A percentile compares a stretch with the other conserved stretches of the same genome.
Conservation (phyloP, 2,888 invertebrate genomes). For the Archips xylosteana region DNA sequence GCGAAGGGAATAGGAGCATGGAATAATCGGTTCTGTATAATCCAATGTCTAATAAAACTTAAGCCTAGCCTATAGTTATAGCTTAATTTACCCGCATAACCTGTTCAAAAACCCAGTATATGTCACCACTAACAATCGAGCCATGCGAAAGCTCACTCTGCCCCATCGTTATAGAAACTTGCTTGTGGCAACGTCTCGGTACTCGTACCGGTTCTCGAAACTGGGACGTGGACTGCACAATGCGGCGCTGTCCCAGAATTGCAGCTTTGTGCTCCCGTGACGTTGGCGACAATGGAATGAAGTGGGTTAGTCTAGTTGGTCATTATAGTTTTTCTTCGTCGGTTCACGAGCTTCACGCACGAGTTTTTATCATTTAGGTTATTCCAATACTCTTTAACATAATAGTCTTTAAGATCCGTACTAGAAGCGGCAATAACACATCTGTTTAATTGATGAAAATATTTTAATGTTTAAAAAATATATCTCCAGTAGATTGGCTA, state of each 20-base stretch:
- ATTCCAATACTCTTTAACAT: too few species aligned
- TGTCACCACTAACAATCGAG: background rate
- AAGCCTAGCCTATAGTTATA: background rate
- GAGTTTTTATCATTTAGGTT: too few species aligned
- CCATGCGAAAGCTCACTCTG: background rate
- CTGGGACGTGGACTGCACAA: slow-evolving; percentile 38
- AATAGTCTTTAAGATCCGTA: too few species aligned
- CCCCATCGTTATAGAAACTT: background rate
- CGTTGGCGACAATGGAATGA: slow-evolving; percentile 27
- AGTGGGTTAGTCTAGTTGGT: slow-evolving; percentile 25
- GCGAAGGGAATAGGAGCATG: background rate
- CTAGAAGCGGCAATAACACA: too few species aligned
- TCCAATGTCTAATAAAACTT: background rate
- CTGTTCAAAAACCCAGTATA: slow-evolving; percentile 33
- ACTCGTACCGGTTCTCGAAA: slow-evolving; percentile 37
- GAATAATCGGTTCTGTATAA: background rate
- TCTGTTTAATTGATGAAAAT: too few species aligned
- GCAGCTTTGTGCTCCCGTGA: slow-evolving; percentile 36
- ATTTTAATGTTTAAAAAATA: too few species aligned
- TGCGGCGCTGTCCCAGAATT: slow-evolving; percentile 31
- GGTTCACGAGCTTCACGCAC: too few species aligned
- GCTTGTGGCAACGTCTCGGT: background rate
- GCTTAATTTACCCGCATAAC: slow-evolving; percentile 25
- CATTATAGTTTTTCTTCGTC: background rate
- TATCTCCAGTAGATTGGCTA: too few species aligned